Evolutionary conservation across 1,140 invertebrate species (phyloP), one percentile per base, ranked within the genome.

Genomic region (Meloidogyne floridensis): DNA sequence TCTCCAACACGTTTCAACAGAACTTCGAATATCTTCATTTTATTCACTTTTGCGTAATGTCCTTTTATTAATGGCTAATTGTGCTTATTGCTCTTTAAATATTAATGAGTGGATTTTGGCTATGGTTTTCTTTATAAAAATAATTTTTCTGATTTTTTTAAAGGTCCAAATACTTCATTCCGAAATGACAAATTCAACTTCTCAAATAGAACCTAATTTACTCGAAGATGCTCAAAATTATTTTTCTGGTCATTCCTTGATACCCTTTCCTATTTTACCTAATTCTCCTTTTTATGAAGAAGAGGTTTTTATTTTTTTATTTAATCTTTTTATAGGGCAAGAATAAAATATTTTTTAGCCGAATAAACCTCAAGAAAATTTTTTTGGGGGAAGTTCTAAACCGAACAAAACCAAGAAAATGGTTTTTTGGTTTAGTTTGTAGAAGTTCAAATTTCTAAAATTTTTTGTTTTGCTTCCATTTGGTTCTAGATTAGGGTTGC

Each of bases 91-190:
- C 47, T 32, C 56, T 32, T 69, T 79, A 42, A 79, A 18, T 18
- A 69, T 79, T 18, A 79, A 79, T 72, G 77, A 79, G 1, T 79
- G 77, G 77, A 47, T 69, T 7, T 72, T 69, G 56, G 59, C 77
- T 71, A 54, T 79, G 32, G 77, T 79, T 15, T 69, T 69, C 2
- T 69, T 18, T 2, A 43, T 18, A 11, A 59, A 18, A 18, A 65
- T 18, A 9, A 32, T 72, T n/a, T 20, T 43, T 32, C 32, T 32
- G 32, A 15, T 11, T 7, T n/a, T 69, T 70, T 7, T 42, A 32
- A 51, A 79, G 77, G 18, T 69, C 6, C 77, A 79, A 79, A 20
- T 79, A 20, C 15, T 79, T 20, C 65, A 71, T 51, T 53, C 4
- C n/a, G 10, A 72, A 7, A 71, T 65, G 18, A 47, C 54, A 13